A percentile compares a stretch with the other conserved stretches of the same genome.
Conservation (phyloP, 2,797 vertebrate genomes). For the Falco peregrinus region DNA sequence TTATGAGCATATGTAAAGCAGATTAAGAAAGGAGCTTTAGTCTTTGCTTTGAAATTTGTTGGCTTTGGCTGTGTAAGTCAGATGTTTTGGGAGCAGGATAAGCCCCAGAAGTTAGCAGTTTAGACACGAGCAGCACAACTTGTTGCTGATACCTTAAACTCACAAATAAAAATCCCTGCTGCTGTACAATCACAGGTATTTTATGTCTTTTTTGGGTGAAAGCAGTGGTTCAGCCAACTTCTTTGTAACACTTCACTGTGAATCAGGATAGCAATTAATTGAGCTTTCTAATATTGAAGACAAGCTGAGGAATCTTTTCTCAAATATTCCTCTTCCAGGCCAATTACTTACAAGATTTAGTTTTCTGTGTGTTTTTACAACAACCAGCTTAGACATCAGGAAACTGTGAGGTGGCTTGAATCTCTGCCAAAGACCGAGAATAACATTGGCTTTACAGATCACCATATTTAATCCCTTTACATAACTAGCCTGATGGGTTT, state of each 20-base stretch:
- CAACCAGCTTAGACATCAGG: not conserved
- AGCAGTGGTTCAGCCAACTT: not conserved
- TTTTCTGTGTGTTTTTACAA: not conserved
- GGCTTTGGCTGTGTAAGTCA: not conserved
- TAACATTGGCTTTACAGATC: not conserved
- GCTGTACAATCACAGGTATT: not conserved
- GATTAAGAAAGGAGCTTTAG: not conserved
- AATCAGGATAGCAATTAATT: not conserved
- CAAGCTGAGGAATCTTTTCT: not conserved
- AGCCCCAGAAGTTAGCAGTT: not conserved
- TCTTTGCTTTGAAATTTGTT: not conserved
- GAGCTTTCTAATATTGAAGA: slow-evolving; percentile 13
- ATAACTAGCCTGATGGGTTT: not conserved
- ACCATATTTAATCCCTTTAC: not conserved
- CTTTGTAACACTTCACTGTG: not conserved
- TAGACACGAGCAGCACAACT: not conserved
- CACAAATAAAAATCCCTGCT: not conserved
- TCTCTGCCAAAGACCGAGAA: not conserved
- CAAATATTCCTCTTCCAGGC: not conserved
- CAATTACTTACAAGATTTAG: not conserved
- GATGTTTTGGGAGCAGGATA: not conserved
- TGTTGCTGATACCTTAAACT: not conserved
- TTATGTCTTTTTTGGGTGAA: not conserved
- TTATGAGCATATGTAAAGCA: not conserved
- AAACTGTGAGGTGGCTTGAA: not conserved